Evolutionary conservation across 2,888 invertebrate species (phyloP).

Genomic region (Zonitis immaculata): DNA sequence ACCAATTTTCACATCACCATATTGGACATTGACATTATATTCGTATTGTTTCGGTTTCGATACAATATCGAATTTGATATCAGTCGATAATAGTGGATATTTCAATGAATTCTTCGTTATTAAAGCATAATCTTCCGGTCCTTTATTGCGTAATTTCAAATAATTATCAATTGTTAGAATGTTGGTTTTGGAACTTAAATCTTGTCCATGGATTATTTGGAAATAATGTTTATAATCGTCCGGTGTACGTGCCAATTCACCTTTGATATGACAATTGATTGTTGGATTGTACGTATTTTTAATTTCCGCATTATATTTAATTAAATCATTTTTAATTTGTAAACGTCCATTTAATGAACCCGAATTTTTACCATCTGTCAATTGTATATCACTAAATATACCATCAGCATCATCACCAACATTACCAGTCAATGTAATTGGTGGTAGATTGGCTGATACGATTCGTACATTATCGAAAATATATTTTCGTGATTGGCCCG

Average conservation of each 20-base stretch:
- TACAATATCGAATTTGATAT: conserved; percentile 54
- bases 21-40: conserved; percentile 55
- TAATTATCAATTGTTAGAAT: conserved; percentile 49
- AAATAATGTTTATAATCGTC: conserved; percentile 28
- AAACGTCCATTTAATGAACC: conserved; percentile 45
- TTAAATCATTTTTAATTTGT: conserved; percentile 44
- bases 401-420: conserved; percentile 46
- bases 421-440: conserved; percentile 53
- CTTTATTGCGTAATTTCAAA: conserved; percentile 27
- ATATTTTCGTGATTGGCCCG: conserved; percentile 50
- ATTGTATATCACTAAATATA: conserved; percentile 51
- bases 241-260: conserved; percentile 41
- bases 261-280: conserved; percentile 58
- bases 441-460: conserved; percentile 47
- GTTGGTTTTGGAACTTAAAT: conserved; percentile 55
- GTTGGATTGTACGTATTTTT: conserved; percentile 58
- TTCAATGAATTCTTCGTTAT: conserved; percentile 55
- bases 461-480: conserved; percentile 56
- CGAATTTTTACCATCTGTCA: conserved; percentile 50
- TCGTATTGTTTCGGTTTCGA: conserved; percentile 55
- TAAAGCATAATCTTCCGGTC: conserved; percentile 48
- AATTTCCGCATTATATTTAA: conserved; percentile 52
- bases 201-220: conserved; percentile 58
- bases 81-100: conserved; percentile 52
- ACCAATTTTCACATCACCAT: conserved; percentile 56